phyloP scores from a whole-genome alignment of 1,140 invertebrate species.

The Zaprionus ornatus region DNA sequence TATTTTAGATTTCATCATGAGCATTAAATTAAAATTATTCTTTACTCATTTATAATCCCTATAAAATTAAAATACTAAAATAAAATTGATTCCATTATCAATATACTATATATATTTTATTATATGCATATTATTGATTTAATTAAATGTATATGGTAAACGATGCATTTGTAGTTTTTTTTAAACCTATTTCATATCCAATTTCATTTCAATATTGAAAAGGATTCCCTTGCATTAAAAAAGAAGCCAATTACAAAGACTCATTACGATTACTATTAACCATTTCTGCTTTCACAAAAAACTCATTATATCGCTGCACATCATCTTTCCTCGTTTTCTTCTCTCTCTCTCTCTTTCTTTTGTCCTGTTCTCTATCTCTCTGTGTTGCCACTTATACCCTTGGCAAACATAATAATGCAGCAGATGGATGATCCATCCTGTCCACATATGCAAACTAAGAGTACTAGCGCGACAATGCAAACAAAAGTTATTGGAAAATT shows the following conservation, averaged over 20 bases:
- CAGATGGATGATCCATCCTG: not conserved
- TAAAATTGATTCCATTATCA: too few relatives aligned
- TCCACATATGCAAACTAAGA: not conserved
- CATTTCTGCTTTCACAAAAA: not conserved
- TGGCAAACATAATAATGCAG: slow-evolving; percentile 28
- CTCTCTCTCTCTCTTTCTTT: not conserved
- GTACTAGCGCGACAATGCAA: slow-evolving; percentile 19
- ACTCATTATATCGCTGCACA: not conserved
- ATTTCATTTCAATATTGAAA: not conserved
- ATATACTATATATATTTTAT: too few relatives aligned
- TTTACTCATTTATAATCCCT: too few relatives aligned
- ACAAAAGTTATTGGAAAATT: slow-evolving; percentile 44
- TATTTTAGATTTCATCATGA: too few relatives aligned
- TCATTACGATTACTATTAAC: not conserved
- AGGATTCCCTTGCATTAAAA: not conserved
- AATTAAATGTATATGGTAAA: too few relatives aligned
- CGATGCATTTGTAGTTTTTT: too few relatives aligned
- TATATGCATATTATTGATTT: too few relatives aligned
- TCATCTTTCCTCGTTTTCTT: not conserved
- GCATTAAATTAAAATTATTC: too few relatives aligned
- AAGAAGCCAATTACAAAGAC: not conserved
- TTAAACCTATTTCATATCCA: not conserved
- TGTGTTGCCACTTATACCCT: not conserved
- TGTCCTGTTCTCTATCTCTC: not conserved
- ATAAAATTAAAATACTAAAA: too few relatives aligned